Conservation (phyloP, 1,140 invertebrate species). For the Ceratina australensis region DNA sequence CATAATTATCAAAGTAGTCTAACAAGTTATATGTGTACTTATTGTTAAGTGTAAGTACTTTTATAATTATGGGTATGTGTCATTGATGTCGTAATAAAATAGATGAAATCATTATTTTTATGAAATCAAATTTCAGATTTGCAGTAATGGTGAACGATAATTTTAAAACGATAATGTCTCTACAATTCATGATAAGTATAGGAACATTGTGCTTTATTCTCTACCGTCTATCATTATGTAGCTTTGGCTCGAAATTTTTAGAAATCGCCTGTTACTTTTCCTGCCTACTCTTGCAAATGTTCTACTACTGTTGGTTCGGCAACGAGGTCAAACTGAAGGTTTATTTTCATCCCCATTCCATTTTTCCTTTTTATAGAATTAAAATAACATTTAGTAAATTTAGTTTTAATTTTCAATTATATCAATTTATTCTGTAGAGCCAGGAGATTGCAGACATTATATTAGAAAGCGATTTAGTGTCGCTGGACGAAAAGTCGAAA, state of each 20-base stretch:
- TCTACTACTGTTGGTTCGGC: slow-evolving; percentile 63
- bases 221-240: slow-evolving; percentile 44
- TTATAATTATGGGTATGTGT: too few relatives aligned
- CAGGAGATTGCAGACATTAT: slow-evolving; percentile 35
- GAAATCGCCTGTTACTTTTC: slow-evolving; percentile 38
- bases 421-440: slow-evolving; percentile 45
- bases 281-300: slow-evolving; percentile 56
- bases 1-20: too few relatives aligned
- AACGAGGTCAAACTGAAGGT: slow-evolving; percentile 55
- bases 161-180: slow-evolving; percentile 45
- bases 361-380: not conserved
- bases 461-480: slow-evolving; percentile 52
- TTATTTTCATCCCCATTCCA: not conserved
- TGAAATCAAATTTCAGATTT: slow-evolving; percentile 43
- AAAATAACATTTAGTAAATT: too few relatives aligned
- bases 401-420: not conserved
- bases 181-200: slow-evolving; percentile 57
- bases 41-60: too few relatives aligned
- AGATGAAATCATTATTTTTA: too few relatives aligned
- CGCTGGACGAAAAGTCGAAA: not conserved
- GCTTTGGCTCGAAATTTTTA: slow-evolving; percentile 19
- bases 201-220: slow-evolving; percentile 54
- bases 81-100: too few relatives aligned
- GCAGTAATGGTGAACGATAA: slow-evolving; percentile 44
- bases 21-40: too few relatives aligned